Evolutionary conservation across 2,113 vertebrate species (phyloP), one percentile per base, ranked within the genome.

Genomic region (Callipepla californica): DNA sequence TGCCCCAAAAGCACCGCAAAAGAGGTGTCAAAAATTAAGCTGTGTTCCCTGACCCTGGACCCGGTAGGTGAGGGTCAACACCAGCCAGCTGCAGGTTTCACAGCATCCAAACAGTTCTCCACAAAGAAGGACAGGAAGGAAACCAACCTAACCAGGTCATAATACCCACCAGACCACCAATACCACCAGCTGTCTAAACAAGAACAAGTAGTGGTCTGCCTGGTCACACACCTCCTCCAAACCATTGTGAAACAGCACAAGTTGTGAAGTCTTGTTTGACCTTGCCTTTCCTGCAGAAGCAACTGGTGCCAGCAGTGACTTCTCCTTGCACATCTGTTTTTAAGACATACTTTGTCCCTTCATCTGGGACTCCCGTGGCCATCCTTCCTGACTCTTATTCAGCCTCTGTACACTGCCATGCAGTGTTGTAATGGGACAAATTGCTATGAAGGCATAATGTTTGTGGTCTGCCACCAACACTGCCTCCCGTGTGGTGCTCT

Each of bases 211-310:
- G 17, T 75, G 50, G 5, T 50, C 45, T 40, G 13, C 13, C 11
- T 47, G 7, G 12, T 22, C 10, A 36, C 21, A 32, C 19, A 40
- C 7, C 11, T 61, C 48, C 38, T 85, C 25, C 16, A n/a, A 36
- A 47, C 40, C 50, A 6, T 42, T 88, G 65, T 9, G 51, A 76
- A 87, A 53, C 2, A 30, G 67, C 3, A 63, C 13, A 76, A 70
- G 30, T 44, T 40, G 26, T 2, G 1, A 0, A 0, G 18, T 19
- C 36, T 34, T 16, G 2, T 25, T 61, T 76, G 50, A 59, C 47
- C 22, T 79, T 57, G 23, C 30, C 50, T 66, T 34, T 67, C 48
- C 26, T 69, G 50, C 18, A 53, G 79, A 63, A 51, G 40, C 23
- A 76, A 16, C 4, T 72, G 53, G 22, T 76, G 42, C 23, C 45